Base-by-base conservation (phyloP, 2,797 vertebrate genomes). In the Pseudocheirus occidentalis region DNA sequence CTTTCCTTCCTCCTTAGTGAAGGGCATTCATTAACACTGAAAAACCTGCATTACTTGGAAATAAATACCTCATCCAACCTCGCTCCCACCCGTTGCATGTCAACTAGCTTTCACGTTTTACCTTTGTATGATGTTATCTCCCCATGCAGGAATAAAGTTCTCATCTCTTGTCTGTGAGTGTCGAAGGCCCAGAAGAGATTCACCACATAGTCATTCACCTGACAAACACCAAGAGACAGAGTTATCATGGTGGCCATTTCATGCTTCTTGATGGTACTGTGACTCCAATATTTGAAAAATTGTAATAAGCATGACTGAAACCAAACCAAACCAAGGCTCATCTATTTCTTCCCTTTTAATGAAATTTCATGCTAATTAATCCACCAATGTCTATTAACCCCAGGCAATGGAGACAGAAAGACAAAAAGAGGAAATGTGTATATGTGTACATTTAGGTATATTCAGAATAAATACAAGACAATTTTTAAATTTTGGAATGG, bases 181-280 rank as follows among this genome's bases (percentile, higher is more conserved):
- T 99, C 99, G 27, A 99, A 99, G 34, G 99, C 99, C 99, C 99
- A 99, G 96, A 99, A 99, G 96, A 99, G 98, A 89, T 99, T 98
- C 96, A 99, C 99, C 4, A 99, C 93, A 0, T 99, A 99, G 94
- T 99, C 99, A 14, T 98, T 98, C 96, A 99, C 99, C 99, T 99
- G 97, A n/a, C 96, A 87, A 91, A 95, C 52, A 95, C 92, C 58
- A 97, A 95, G 87, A 96, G 10, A 89, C 12, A 1, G 66, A 40
- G 27, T 95, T 14, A 95, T 46, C 28, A 0, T 0, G 18, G 40
- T 0, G 24, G 73, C 13, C 9, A 50, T 87, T 27, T 27, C 9
- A 9, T 4, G 10, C 40, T 46, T 87, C 73, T 27, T 5, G 2
- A 24, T 29, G 18, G n/a, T 81, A 46, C 3, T 81, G 66, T 81